phyloP scores from a whole-genome alignment of 2,888 invertebrate genomes.

The Cacoxenus indagator region DNA sequence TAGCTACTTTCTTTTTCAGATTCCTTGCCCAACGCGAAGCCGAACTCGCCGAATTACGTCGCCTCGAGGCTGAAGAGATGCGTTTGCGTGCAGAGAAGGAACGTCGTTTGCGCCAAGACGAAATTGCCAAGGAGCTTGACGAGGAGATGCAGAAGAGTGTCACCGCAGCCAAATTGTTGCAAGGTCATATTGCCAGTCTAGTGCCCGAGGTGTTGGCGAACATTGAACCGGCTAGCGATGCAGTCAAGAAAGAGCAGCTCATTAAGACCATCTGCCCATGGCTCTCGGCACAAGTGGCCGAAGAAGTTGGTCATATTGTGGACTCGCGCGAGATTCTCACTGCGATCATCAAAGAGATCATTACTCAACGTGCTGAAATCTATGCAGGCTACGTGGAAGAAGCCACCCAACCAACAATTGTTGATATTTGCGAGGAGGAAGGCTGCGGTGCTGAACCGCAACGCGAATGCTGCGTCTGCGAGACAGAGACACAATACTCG shows the following conservation, averaged over 20 bases:
- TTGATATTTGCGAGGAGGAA: slow-evolving; percentile 49
- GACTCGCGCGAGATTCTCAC: slow-evolving; percentile 85
- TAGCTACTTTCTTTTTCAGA: slow-evolving; percentile 40
- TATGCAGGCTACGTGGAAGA: slow-evolving; percentile 64
- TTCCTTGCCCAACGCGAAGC: slow-evolving; percentile 77
- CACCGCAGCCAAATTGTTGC: slow-evolving; percentile 85
- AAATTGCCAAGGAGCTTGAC: slow-evolving; percentile 76
- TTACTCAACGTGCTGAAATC: slow-evolving; percentile 78
- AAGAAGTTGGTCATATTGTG: slow-evolving; percentile 84
- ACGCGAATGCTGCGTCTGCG: slow-evolving; percentile 50
- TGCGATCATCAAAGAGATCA: slow-evolving; percentile 83
- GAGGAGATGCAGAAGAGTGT: slow-evolving; percentile 85
- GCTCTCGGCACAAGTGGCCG: slow-evolving; percentile 85
- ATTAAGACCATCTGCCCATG: slow-evolving; percentile 83
- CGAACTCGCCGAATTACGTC: slow-evolving; percentile 85
- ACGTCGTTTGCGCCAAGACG: slow-evolving; percentile 80
- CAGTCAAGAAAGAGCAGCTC: slow-evolving; percentile 73
- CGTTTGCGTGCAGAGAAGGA: slow-evolving; percentile 80
- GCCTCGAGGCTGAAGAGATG: slow-evolving; percentile 84
- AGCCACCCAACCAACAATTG: slow-evolving; percentile 29
- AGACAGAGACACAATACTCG: slow-evolving; percentile 42
- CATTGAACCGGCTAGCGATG: slow-evolving; percentile 72
- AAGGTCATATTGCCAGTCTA: slow-evolving; percentile 88
- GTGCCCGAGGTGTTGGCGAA: slow-evolving; percentile 87
- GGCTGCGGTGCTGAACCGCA: slow-evolving; percentile 44